A percentile compares a stretch with the other conserved stretches of the same genome.
These are phyloP conservation scores for Stenurella melanura DNA, from an alignment of 2,888 invertebrate species.

Conservation along the genomic window DNA sequence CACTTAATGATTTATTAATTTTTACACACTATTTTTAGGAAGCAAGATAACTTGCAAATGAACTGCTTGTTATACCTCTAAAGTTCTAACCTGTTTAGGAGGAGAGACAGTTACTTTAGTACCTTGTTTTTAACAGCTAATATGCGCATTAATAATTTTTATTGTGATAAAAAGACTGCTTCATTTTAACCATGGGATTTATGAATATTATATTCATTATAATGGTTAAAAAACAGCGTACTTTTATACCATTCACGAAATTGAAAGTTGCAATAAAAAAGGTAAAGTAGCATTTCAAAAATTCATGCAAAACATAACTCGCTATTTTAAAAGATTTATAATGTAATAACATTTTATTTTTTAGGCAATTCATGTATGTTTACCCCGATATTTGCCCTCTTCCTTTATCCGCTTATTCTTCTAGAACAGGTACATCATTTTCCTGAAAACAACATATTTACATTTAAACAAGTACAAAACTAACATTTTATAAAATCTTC, in stretches of 20 bases:
- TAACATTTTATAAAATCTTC: no score
- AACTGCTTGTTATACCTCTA: no score
- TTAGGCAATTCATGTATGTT: slow-evolving; percentile 2
- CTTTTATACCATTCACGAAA: not conserved
- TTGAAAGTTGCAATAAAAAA: slow-evolving; percentile 1
- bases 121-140: no score
- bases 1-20: no score
- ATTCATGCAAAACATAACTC: not conserved
- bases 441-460: no score
- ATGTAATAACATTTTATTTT: not conserved
- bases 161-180: not conserved
- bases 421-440: not conserved
- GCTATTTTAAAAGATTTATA: not conserved
- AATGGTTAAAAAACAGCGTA: not conserved
- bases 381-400: not conserved
- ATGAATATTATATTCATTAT: not conserved
- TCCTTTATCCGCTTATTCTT: not conserved
- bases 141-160: not conserved
- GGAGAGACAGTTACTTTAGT: no score
- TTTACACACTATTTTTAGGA: no score
- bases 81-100: no score
- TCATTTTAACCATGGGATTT: not conserved
- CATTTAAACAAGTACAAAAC: no score
- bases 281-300: not conserved
- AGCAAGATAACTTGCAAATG: no score